These are phyloP conservation scores for Achlya flavicornis DNA, from an alignment of 2,888 invertebrate genomes.

Conservation along the genomic window DNA sequence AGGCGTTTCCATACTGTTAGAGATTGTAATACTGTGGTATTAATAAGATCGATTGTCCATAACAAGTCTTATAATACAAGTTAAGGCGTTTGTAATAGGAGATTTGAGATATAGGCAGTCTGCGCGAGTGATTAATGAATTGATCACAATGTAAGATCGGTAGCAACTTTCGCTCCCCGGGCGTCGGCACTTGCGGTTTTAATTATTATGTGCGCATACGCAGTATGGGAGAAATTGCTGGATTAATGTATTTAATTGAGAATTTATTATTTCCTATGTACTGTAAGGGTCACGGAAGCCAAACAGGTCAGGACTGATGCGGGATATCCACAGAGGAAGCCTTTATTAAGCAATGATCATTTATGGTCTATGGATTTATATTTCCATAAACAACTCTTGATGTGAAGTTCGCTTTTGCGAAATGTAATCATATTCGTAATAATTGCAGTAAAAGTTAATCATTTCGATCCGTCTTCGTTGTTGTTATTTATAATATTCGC, in stretches of 20 bases:
- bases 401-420: neutral
- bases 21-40: too few species aligned
- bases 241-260: neutral
- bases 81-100: slow-evolving; percentile 27
- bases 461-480: too few species aligned
- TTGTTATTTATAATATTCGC: too few species aligned
- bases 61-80: slow-evolving; percentile 1
- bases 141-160: slow-evolving; percentile 58
- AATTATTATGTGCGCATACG: slow-evolving; percentile 35
- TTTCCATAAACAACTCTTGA: neutral
- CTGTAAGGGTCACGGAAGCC: neutral
- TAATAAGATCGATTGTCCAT: neutral
- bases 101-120: slow-evolving; percentile 34
- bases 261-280: neutral
- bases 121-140: slow-evolving; percentile 64
- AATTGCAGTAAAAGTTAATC: too few species aligned
- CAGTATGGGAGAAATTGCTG: neutral
- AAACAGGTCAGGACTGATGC: neutral
- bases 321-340: slow-evolving; percentile 26
- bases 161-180: slow-evolving; percentile 68
- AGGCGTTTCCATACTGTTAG: too few species aligned
- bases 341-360: slow-evolving; percentile 29
- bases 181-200: slow-evolving; percentile 41
- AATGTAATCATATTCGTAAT: too few species aligned
- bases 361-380: neutral